phyloP scores from a whole-genome alignment of 2,888 invertebrate species.

The Dendrolimus houi region DNA sequence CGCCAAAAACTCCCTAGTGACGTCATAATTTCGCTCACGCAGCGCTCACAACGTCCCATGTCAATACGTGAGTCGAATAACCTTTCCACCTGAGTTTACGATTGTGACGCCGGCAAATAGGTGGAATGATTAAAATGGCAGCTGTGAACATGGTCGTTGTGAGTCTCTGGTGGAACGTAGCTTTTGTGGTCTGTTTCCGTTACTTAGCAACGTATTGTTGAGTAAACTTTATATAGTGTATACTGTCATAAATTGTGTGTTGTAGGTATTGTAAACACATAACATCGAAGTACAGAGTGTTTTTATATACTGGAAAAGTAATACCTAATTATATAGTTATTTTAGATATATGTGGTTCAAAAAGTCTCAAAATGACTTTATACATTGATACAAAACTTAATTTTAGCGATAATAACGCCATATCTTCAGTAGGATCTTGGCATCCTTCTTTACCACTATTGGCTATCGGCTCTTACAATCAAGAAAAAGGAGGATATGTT shows the following conservation, averaged over 20 bases:
- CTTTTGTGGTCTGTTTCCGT: not conserved
- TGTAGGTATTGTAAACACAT: not conserved
- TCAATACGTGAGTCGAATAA: too few relatives aligned
- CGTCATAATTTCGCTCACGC: too few relatives aligned
- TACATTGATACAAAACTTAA: constrained; percentile 91
- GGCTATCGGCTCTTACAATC: constrained; percentile 91
- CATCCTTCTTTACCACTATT: constrained; percentile 87
- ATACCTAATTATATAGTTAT: not conserved
- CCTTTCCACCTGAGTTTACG: too few relatives aligned
- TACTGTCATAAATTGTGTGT: too few relatives aligned
- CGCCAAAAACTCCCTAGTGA: too few relatives aligned
- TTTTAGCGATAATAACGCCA: constrained; percentile 84
- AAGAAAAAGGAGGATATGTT: constrained; percentile 92
- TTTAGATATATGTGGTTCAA: not conserved
- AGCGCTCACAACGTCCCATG: too few relatives aligned
- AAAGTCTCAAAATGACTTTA: constrained; percentile 78
- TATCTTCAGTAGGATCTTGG: constrained; percentile 89
- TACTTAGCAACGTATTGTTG: not conserved
- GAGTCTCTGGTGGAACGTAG: too few relatives aligned
- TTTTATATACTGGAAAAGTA: too few relatives aligned
- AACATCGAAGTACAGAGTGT: too few relatives aligned
- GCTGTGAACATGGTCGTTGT: too few relatives aligned
- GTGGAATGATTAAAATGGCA: too few relatives aligned
- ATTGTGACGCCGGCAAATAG: too few relatives aligned
- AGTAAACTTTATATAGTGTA: not conserved